These are phyloP conservation scores for Podarcis muralis DNA, from an alignment of 2,113 vertebrate species.

Conservation along the genomic window DNA sequence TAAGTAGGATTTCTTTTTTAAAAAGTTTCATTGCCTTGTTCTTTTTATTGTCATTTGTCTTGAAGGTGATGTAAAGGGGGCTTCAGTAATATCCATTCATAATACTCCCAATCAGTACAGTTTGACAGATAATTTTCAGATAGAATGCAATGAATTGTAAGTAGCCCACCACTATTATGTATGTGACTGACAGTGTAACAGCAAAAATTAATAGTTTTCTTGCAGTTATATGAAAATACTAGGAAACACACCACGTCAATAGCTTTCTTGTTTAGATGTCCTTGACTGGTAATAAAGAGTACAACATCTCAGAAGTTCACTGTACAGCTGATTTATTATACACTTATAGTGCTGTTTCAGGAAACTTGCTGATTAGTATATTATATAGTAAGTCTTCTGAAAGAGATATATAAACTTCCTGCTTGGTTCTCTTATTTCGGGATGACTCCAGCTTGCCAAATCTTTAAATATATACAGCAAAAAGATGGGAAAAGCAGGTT, in stretches of 20 bases:
- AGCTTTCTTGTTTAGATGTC: background rate
- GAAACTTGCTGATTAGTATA: background rate
- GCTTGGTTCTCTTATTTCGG: background rate
- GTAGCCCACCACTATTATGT: background rate
- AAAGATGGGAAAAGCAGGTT: background rate
- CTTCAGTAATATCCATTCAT: background rate
- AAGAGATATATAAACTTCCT: background rate
- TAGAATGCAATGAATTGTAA: background rate
- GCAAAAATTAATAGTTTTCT: constrained; percentile 20
- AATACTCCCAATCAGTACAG: constrained; percentile 9
- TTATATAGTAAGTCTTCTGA: constrained; percentile 1
- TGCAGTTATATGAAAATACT: background rate
- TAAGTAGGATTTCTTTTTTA: background rate
- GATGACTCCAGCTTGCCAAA: background rate
- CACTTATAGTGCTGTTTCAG: background rate
- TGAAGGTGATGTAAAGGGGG: background rate
- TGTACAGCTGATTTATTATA: background rate
- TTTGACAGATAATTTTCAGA: constrained; percentile 4
- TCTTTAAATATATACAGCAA: background rate
- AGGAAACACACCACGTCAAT: background rate
- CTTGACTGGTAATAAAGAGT: constrained; percentile 12
- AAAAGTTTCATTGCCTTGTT: background rate
- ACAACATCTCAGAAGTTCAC: background rate
- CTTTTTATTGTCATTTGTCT: background rate
- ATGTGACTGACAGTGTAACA: background rate